A percentile compares a stretch with the other conserved stretches of the same genome.
phyloP scores from a whole-genome alignment of 2,888 invertebrate species.

The Griposia aprilina region DNA sequence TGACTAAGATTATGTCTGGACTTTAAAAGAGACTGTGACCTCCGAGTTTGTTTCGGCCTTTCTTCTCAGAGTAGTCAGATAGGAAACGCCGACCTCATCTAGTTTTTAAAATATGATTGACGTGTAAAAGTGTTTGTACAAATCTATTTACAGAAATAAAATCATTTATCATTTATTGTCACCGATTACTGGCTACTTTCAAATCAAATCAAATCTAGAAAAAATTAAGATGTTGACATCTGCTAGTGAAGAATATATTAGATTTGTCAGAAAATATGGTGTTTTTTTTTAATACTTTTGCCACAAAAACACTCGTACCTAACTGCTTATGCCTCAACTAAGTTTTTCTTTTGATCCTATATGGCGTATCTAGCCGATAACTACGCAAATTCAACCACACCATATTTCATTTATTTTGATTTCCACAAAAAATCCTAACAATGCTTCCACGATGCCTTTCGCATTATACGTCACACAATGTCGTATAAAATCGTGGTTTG shows the following conservation, averaged over 20 bases:
- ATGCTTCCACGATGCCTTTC: constrained; percentile 17
- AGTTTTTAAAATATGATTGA: no score
- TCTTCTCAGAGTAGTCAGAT: no score
- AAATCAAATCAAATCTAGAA: neutral
- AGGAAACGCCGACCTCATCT: no score
- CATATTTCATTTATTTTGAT: neutral
- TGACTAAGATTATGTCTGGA: no score
- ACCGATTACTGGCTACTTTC: neutral
- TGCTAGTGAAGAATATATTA: neutral
- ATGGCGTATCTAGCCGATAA: neutral
- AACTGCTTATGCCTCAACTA: neutral
- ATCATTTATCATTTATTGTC: no score
- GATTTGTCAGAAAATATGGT: neutral
- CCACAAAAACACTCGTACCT: neutral
- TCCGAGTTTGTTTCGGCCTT: no score
- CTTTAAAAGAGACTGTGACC: no score
- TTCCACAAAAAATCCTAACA: neutral
- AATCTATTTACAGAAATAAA: no score
- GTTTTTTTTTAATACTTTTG: neutral
- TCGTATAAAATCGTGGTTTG: constrained; percentile 33
- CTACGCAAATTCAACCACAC: neutral
- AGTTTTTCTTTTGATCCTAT: neutral
- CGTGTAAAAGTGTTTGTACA: no score
- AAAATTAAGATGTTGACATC: neutral
- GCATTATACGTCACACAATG: constrained; percentile 34